Evolutionary conservation across 2,797 vertebrate species (phyloP).

Genomic region (Chiroxiphia lanceolata): DNA sequence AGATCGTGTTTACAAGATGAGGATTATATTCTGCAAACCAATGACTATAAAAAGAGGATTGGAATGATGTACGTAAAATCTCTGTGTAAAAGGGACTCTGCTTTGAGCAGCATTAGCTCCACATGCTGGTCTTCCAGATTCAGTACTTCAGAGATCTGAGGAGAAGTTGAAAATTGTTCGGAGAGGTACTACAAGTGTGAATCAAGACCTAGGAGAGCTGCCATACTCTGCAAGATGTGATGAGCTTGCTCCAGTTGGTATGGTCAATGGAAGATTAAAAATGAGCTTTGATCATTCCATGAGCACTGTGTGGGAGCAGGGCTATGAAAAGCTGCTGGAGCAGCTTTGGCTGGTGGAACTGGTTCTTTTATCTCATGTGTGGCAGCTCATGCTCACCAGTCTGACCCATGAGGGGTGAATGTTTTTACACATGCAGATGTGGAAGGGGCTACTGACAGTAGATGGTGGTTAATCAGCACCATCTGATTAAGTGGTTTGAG

Average conservation of each 20-base stretch:
- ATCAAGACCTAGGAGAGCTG: background rate
- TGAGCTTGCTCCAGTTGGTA: background rate
- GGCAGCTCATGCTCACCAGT: background rate
- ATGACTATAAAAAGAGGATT: background rate
- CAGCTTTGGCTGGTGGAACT: conserved; percentile 24
- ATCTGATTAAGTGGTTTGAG: background rate
- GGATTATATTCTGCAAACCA: background rate
- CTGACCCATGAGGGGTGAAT: background rate
- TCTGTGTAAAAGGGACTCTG: background rate
- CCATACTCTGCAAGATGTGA: background rate
- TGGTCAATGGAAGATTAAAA: background rate
- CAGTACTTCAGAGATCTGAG: background rate
- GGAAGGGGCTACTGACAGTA: conserved; percentile 48
- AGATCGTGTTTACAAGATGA: background rate
- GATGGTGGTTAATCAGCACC: too few relatives aligned
- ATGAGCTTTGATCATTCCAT: background rate
- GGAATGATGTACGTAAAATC: background rate
- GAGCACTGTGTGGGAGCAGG: background rate
- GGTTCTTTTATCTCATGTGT: background rate
- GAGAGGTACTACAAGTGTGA: background rate
- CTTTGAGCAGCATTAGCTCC: background rate
- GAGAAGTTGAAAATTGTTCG: background rate
- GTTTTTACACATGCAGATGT: conserved; percentile 23
- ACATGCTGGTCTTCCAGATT: background rate
- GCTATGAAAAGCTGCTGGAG: background rate